A percentile compares a stretch with the other conserved stretches of the same genome.
These are phyloP conservation scores for Spilarctia lutea DNA, from an alignment of 2,888 invertebrate species.

Conservation along the genomic window DNA sequence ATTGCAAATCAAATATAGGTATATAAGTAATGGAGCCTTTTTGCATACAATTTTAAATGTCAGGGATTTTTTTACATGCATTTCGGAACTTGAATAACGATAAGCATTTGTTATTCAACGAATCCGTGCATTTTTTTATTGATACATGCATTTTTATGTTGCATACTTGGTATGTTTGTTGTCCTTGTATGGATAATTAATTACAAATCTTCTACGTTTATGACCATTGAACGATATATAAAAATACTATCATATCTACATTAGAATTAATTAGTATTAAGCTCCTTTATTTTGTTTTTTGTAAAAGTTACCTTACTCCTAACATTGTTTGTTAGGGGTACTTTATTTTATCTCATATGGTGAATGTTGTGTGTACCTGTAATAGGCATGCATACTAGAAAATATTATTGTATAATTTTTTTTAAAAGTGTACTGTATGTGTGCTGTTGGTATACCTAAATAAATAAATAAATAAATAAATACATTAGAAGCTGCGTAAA, in stretches of 20 bases:
- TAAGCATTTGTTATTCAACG: constrained; percentile 31
- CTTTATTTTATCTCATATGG: too few relatives aligned
- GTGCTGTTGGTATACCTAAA: too few relatives aligned
- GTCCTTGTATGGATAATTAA: constrained; percentile 37
- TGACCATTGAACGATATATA: constrained; percentile 19
- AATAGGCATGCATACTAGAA: too few relatives aligned
- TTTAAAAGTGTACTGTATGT: too few relatives aligned
- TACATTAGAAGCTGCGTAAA: constrained; percentile 15
- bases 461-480: too few relatives aligned
- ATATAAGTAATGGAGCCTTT: constrained; percentile 36
- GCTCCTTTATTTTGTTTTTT: too few relatives aligned
- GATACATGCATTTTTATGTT: constrained; percentile 25
- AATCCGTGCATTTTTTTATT: constrained; percentile 31
- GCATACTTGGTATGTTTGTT: constrained; percentile 25
- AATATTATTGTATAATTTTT: too few relatives aligned
- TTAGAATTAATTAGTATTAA: too few relatives aligned
- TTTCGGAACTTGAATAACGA: constrained; percentile 7
- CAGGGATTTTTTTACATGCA: constrained; percentile 59
- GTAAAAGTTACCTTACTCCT: too few relatives aligned
- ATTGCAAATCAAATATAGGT: constrained; percentile 22
- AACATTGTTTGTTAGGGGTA: too few relatives aligned
- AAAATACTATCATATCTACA: constrained; percentile 22
- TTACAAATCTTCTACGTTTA: constrained; percentile 17
- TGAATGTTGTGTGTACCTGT: too few relatives aligned
- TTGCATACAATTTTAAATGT: constrained; percentile 58